Evolutionary conservation across 2,888 invertebrate species (phyloP), one percentile per base, ranked within the genome.

Genomic region (Crioceris asparagi): DNA sequence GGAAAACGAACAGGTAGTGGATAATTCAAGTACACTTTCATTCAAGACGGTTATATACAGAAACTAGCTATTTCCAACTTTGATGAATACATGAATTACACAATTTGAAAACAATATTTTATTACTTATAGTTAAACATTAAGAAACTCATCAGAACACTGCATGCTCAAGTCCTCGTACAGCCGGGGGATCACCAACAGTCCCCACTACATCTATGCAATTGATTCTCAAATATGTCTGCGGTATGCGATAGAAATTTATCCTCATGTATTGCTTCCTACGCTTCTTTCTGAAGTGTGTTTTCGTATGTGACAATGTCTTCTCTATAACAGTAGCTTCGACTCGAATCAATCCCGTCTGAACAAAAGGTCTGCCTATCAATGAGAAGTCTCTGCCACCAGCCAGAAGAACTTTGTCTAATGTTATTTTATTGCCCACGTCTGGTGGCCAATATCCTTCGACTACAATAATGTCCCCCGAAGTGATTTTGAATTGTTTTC

Each of bases 401-500:
- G 83, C 79, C 15, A 87, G 55, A 32, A 92, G 57, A 2, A 91
- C 83, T 69, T 92, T 92, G 53, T 91, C 86, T 31, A 91, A 63
- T 44, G 72, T 76, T 35, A 92, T 74, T 62, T 77, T 66, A 55
- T 91, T 90, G 1, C 88, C 86, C 37, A 76, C 71, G 35, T 75
- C 76, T 2, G 88, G 87, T 18, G 84, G 81, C 86, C 88, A 88
- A 54, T 78, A 77, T 1, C 86, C 86, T 63, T 85, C 82, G 1
- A 91, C 67, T 1, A 88, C 70, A 17, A 92, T 71, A 3, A 91
- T 67, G 64, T 92, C 92, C n/a, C 83, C 87, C 39, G 79, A 71
- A 0, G 88, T 87, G 0, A 92, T 71, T 64, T 87, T 82, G 64
- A 80, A 85, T 55, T 91, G 91, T 62, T 82, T 85, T 8, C 88